phyloP scores from a whole-genome alignment of 2,888 invertebrate species.

The Rotaria sp. region DNA sequence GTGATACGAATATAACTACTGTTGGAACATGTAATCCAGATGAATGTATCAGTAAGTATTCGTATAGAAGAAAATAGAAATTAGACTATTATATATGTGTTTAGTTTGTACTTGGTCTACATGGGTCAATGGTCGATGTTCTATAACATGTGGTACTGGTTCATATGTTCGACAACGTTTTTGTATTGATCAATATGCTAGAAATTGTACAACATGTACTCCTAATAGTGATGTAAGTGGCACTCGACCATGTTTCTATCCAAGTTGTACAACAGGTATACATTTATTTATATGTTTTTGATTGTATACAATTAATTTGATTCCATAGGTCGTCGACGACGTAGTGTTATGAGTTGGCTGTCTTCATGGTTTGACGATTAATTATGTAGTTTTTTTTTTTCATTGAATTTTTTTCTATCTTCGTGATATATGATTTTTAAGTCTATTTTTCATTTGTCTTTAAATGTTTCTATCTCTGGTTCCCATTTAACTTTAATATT shows the following conservation, averaged over 20 bases:
- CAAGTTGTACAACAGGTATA: neutral
- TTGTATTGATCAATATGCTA: neutral
- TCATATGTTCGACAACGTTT: neutral
- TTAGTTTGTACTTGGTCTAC: neutral
- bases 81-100: neutral
- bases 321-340: neutral
- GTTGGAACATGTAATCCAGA: neutral
- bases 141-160: neutral
- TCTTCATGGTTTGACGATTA: neutral
- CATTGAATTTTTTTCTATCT: too few relatives aligned
- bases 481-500: too few relatives aligned
- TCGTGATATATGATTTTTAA: too few relatives aligned
- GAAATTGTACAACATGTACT: neutral
- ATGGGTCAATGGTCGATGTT: neutral
- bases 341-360: neutral
- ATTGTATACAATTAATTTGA: neutral
- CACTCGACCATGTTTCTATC: slow-evolving; percentile 5
- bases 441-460: too few relatives aligned
- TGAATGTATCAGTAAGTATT: neutral
- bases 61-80: neutral
- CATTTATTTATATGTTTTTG: neutral
- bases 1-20: neutral
- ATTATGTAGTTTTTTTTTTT: neutral
- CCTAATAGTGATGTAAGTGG: neutral
- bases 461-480: too few relatives aligned